Conservation (phyloP, 2,888 invertebrate genomes). For the Tillus elongatus region DNA sequence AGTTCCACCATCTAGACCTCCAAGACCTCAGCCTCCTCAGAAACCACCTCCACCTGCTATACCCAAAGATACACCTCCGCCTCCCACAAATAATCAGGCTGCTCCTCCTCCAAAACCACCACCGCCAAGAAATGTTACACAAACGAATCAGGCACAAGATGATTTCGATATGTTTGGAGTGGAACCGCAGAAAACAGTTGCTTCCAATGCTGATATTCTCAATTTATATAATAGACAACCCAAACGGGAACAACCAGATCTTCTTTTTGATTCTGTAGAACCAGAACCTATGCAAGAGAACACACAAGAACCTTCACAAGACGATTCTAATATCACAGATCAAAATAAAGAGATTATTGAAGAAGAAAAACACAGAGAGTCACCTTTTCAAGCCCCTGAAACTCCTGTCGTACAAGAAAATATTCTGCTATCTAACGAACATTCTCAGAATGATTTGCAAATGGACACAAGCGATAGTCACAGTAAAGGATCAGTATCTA, state of each 20-base stretch:
- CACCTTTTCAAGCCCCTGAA: constrained; percentile 10
- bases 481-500: constrained; percentile 38
- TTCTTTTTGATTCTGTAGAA: constrained; percentile 21
- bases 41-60: constrained; percentile 29
- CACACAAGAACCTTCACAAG: constrained; percentile 8
- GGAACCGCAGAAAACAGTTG: constrained; percentile 34
- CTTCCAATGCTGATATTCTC: constrained; percentile 39
- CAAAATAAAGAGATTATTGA: constrained; percentile 14
- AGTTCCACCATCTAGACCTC: constrained; percentile 26
- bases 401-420: constrained; percentile 24
- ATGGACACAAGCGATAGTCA: constrained; percentile 42
- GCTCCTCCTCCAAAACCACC: constrained; percentile 18
- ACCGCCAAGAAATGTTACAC: constrained; percentile 11
- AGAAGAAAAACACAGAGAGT: constrained; percentile 11
- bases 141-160: constrained; percentile 20
- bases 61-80: constrained; percentile 33
- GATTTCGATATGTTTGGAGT: constrained; percentile 38
- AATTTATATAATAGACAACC: constrained; percentile 35
- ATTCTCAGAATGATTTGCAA: constrained; percentile 35
- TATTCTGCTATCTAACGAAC: constrained; percentile 24
- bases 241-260: constrained; percentile 23
- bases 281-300: constrained; percentile 4
- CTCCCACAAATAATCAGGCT: constrained; percentile 20
- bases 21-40: constrained; percentile 30
- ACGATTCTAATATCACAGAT: constrained; percentile 2